Base-by-base conservation (phyloP, 2,888 invertebrate genomes). In the Capitulum mitella region DNA sequence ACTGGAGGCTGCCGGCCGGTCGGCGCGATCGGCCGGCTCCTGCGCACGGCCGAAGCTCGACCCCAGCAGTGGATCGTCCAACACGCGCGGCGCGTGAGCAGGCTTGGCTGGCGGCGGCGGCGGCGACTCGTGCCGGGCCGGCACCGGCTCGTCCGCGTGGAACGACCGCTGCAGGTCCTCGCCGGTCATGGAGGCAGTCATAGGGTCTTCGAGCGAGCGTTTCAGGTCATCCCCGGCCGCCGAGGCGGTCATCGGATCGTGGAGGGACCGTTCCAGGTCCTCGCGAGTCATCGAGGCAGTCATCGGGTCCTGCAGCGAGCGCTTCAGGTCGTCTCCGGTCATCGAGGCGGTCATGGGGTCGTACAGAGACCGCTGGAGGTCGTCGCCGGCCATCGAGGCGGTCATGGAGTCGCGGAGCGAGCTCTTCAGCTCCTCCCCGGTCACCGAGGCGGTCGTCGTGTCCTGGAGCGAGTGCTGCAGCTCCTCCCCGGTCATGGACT, bases 291-390 rank as follows among this genome's bases (percentile, higher is more conserved):
- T 40, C 16, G 70, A 70, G 26, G 26, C 26, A 12, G 70, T 12
- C 70, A 70, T 70, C 34, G 70, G 37, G 70, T 19, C 70, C 2
- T 40, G 70, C 26, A 37, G 34, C 40, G 70, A 70, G 37, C 70
- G 70, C 70, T 70, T 37, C 37, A 70, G 70, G 6, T 70, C 70
- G 70, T 40, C 70, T 3, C 70, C 70, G 40, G 70, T 70, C 70
- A 70, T 70, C 26, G 70, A 70, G 10, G 37, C 16, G 8, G 40
- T 40, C 70, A 70, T 70, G 6, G 70, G 70, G 70, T 70, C 70
- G n/a, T 70, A 40, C 19, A 70, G 19, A 22, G 70, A 70, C 1
- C 37, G 37, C 37, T 70, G 37, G 40, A 70, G 37, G 3, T 40
- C 40, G 3, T 64, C 64, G 16, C 64, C 64, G 3, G 70, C 40